Percentiles rank a stretch among this genome's conserved stretches.
These are phyloP conservation scores for Sinotaia quadrata DNA, from an alignment of 2,888 invertebrate species.

Conservation along the genomic window DNA sequence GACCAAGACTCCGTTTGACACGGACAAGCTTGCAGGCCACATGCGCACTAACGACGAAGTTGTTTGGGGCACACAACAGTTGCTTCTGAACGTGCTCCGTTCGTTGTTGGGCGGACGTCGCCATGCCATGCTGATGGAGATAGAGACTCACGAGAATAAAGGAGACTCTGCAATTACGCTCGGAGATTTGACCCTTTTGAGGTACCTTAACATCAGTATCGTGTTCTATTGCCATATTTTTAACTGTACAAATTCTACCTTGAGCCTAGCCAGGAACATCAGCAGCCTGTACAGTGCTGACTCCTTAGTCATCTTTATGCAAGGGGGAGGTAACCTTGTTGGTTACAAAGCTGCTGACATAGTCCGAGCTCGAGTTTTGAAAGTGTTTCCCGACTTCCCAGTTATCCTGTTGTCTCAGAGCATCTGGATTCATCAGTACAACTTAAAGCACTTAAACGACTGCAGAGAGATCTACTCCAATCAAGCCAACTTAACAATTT, in stretches of 20 bases:
- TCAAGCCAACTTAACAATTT: constrained; percentile 26
- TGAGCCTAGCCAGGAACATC: constrained; percentile 5
- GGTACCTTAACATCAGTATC: constrained; percentile 26
- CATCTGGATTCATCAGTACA: constrained; percentile 3
- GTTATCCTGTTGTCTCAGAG: constrained; percentile 38
- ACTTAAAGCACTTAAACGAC: neutral
- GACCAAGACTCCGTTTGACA: neutral
- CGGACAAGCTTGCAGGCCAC: constrained; percentile 11
- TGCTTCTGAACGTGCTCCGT: constrained; percentile 33
- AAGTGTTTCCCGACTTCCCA: constrained; percentile 19
- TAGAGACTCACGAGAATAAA: constrained; percentile 40
- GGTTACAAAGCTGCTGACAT: constrained; percentile 24
- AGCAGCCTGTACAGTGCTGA: constrained; percentile 8
- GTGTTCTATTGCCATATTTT: constrained; percentile 30
- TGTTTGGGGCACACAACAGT: constrained; percentile 34
- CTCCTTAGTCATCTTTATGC: constrained; percentile 39
- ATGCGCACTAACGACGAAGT: constrained; percentile 30
- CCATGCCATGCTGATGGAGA: constrained; percentile 40
- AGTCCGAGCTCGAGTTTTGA: constrained; percentile 15
- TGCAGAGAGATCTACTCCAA: constrained; percentile 20
- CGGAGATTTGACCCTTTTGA: constrained; percentile 35
- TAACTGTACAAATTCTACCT: constrained; percentile 15
- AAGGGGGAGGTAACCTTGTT: constrained; percentile 45
- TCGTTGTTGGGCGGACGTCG: constrained; percentile 28
- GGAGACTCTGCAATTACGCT: constrained; percentile 43